A percentile compares a stretch with the other conserved stretches of the same genome.
Evolutionary conservation across 2,797 vertebrate species (phyloP).

Genomic region (Phataginus tetradactyla): DNA sequence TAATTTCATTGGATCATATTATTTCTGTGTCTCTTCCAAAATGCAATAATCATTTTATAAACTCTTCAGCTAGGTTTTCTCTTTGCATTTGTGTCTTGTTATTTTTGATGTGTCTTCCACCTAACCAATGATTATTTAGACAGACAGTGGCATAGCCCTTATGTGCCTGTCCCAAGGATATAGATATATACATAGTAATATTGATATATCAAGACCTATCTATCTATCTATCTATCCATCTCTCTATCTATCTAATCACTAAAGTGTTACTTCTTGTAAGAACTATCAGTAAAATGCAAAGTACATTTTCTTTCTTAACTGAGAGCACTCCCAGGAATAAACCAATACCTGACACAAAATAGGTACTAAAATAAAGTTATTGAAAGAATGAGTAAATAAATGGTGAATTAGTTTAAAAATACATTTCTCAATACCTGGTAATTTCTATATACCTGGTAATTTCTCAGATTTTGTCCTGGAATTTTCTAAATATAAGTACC

Average conservation of each 20-base stretch:
- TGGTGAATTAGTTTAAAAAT: background rate
- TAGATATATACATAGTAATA: too few species aligned
- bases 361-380: background rate
- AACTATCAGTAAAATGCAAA: background rate
- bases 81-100: background rate
- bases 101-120: background rate
- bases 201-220: too few species aligned
- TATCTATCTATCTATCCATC: too few species aligned
- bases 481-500: constrained; percentile 5
- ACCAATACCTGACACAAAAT: background rate
- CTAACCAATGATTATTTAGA: background rate
- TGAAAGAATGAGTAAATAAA: background rate
- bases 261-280: background rate
- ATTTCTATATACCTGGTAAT: background rate
- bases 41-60: constrained; percentile 45
- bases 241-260: background rate
- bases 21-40: background rate
- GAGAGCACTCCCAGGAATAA: background rate
- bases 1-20: background rate
- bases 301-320: background rate
- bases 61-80: background rate
- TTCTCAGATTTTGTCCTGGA: background rate
- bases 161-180: background rate
- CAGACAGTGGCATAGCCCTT: background rate
- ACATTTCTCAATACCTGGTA: background rate